These are phyloP conservation scores for Eurypyga helias DNA, from an alignment of 2,113 vertebrate genomes.

Conservation along the genomic window DNA sequence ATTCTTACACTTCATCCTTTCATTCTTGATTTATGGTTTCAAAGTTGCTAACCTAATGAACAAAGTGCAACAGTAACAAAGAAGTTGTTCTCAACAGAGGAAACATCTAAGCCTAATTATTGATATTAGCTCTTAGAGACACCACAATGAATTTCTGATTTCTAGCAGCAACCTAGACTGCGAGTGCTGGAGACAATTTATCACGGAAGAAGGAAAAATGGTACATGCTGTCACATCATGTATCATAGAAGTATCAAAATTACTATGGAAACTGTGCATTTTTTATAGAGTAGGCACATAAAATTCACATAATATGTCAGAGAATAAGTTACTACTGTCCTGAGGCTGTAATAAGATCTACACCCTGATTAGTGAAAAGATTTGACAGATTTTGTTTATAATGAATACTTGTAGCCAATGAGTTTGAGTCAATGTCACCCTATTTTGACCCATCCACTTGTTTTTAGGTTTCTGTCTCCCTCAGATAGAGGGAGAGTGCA, in stretches of 20 bases:
- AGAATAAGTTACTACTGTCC: constrained; percentile 82
- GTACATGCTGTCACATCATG: constrained; percentile 68
- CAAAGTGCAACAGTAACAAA: constrained; percentile 8
- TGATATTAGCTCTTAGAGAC: neutral
- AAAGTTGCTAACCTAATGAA: neutral
- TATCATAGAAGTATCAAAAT: constrained; percentile 73
- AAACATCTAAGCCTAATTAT: constrained; percentile 53
- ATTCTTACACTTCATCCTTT: neutral
- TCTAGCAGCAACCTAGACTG: neutral
- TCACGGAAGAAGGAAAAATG: constrained; percentile 61
- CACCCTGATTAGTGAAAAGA: constrained; percentile 77
- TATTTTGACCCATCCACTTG: constrained; percentile 63
- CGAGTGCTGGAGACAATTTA: constrained; percentile 35
- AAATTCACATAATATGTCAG: constrained; percentile 81
- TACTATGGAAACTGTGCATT: constrained; percentile 80
- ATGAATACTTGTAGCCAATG: constrained; percentile 68
- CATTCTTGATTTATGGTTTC: neutral
- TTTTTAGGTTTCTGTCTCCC: constrained; percentile 24
- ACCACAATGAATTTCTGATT: constrained; percentile 41
- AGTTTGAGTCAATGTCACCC: constrained; percentile 60
- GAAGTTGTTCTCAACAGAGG: neutral
- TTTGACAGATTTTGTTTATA: constrained; percentile 80
- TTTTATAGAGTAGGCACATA: constrained; percentile 78
- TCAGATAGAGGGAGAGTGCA: neutral
- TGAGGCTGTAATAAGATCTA: constrained; percentile 80